Base-by-base conservation (phyloP, 1,140 invertebrate species). In the Dermatophagoides farinae region DNA sequence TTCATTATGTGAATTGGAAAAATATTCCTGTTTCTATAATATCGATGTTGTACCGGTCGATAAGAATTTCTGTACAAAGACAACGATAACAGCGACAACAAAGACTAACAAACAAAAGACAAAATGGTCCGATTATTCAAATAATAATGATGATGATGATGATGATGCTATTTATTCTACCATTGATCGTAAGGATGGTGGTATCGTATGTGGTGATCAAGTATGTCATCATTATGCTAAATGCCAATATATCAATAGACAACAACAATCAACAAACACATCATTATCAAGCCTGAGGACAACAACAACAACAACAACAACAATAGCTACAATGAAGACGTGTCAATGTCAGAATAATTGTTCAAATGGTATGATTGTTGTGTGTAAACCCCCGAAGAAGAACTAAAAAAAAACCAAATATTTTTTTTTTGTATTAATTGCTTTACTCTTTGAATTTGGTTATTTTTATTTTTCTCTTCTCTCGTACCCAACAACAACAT, bases 31-130 rank as follows among this genome's bases (percentile, higher is more conserved):
- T 44, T 4, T 38, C 5, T 14, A 55, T 23, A 55, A 55, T 23
- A 14, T 55, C 23, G 53, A 55, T 25, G 1, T 55, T 1, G 1
- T 55, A 23, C 53, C 53, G 14, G 64, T 66, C 10, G 31, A 31
- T 31, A 31, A 31, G 2, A 31, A 31, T 8, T 4, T 4, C 31
- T 31, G 8, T 4, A 31, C 31, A 31, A 31, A 31, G 8, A 31
- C n/a, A 23, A 12, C 43, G 46, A 23, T 4, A 66, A 71, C 8
- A 73, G 77, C 41, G 64, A 60, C 14, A 67, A 68, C 31, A 43
- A 67, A n/a, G 80, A 79, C 20, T n/a, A n/a, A n/a, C 83, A 88
- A 20, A 89, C 86, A 1, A 53, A 53, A 2, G 9, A n/a, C 12
- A 22, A 22, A 16, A 22, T 14, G 20, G 50, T 52, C 23, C n/a